Evolutionary conservation across 2,888 invertebrate genomes (phyloP), one percentile per base, ranked within the genome.

Genomic region (Aspidiotus destructor): DNA sequence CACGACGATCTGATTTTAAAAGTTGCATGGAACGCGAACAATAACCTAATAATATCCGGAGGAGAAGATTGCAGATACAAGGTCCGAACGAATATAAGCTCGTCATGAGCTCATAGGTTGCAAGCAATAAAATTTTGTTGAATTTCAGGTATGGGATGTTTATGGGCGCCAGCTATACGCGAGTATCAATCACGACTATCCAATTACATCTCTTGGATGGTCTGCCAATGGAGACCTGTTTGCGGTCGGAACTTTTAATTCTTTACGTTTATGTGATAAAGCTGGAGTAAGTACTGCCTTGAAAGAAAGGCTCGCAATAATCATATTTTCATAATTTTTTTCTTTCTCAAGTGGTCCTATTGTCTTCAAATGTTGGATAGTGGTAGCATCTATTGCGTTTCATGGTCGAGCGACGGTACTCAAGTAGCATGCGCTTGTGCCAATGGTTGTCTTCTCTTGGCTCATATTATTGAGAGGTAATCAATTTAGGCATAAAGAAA

Each of bases 381-480:
- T 1, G 98, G 98, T 8, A 94, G 94, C 73, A 85, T 99, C 70
- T 92, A 92, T 76, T 85, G 85, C 72, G 80, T 97, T 61, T 84
- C 89, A 5, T 99, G 98, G 98, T 96, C 96, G 3, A 86, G 86
- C 63, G 98, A 99, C 79, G 92, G 96, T 7, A 97, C 96, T 0
- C 97, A 98, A 78, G 80, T 98, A 41, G 92, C 92, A 11, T 93
- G 90, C 68, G 96, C 93, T n/a, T 92, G 94, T 76, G 92, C 95
- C 1, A 92, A 88, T 75, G 94, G 95, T 0, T 86, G 89, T 72
- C 85, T 99, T 6, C 80, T 96, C 68, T 89, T 96, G 75, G 96
- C 92, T 7, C 92, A 95, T 78, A 85, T 96, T 53, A 86, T 95
- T 73, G 91, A 93, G 73, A 86, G 87, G 85, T 89, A 78, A 74